Conservation (phyloP, 2,797 vertebrate species). For the Thaleichthys pacificus region DNA sequence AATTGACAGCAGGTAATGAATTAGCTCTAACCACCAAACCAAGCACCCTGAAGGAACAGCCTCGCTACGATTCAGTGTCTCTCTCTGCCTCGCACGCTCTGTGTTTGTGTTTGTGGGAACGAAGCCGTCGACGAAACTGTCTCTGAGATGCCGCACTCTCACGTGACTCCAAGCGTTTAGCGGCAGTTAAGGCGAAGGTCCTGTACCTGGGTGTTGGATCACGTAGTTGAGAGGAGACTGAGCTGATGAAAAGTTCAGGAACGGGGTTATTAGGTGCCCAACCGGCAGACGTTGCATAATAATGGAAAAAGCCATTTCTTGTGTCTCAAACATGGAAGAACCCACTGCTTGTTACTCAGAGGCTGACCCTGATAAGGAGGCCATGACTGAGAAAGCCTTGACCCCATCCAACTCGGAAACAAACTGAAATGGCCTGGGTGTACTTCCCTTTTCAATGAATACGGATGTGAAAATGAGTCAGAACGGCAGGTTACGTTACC, state of each 20-base stretch:
- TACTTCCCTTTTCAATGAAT: background rate
- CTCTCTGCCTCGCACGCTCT: background rate
- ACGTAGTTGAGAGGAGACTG: too few relatives aligned
- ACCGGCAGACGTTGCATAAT: too few relatives aligned
- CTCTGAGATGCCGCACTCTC: too few relatives aligned
- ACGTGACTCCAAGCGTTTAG: too few relatives aligned
- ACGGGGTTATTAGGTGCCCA: background rate
- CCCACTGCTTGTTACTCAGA: background rate
- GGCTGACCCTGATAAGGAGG: too few relatives aligned
- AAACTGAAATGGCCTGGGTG: background rate
- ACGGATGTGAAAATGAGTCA: slow-evolving; percentile 47
- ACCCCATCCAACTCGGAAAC: too few relatives aligned
- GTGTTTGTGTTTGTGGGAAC: background rate
- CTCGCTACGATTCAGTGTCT: background rate
- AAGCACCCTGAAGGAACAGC: background rate
- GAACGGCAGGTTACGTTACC: slow-evolving; percentile 17
- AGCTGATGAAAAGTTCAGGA: background rate
- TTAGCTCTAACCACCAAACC: slow-evolving; percentile 5
- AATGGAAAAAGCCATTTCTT: background rate
- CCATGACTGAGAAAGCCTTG: too few relatives aligned
- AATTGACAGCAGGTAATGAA: background rate
- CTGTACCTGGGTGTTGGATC: too few relatives aligned
- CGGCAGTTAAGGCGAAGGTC: too few relatives aligned
- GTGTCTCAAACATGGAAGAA: background rate
- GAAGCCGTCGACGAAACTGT: background rate